phyloP scores from a whole-genome alignment of 2,888 invertebrate genomes.

The Cantharis rustica region DNA sequence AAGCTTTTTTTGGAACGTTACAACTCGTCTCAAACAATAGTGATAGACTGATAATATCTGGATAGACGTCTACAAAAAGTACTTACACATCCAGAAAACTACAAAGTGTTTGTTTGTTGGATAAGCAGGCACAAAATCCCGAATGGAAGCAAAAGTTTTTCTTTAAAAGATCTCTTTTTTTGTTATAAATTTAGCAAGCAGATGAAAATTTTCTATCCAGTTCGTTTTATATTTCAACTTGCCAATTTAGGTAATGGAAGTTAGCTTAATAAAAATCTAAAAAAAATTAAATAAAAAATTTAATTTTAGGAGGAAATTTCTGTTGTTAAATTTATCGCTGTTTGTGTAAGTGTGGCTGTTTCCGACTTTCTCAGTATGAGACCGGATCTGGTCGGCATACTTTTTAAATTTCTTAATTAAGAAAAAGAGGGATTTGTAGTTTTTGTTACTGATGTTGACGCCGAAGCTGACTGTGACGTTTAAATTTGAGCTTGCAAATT shows the following conservation, averaged over 20 bases:
- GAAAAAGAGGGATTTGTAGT: too few species aligned
- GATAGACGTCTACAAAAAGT: neutral
- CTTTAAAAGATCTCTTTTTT: neutral
- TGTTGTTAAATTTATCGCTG: too few species aligned
- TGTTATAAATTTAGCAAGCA: neutral
- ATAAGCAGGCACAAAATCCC: neutral
- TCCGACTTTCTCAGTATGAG: too few species aligned
- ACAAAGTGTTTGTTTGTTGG: neutral
- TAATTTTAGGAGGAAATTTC: neutral
- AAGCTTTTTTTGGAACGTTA: neutral
- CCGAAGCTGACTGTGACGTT: too few species aligned
- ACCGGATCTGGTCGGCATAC: too few species aligned
- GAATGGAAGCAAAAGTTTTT: neutral
- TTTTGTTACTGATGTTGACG: too few species aligned
- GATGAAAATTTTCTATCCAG: neutral
- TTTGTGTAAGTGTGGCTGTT: too few species aligned
- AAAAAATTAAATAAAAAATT: neutral
- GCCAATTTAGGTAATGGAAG: neutral
- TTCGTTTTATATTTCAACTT: neutral
- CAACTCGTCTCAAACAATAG: neutral
- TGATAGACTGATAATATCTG: neutral
- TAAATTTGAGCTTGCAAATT: too few species aligned
- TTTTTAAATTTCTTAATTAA: too few species aligned
- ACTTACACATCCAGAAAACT: neutral
- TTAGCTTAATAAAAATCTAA: neutral